Conservation (phyloP, 2,888 invertebrate species). For the Hypomecis punctinalis region DNA sequence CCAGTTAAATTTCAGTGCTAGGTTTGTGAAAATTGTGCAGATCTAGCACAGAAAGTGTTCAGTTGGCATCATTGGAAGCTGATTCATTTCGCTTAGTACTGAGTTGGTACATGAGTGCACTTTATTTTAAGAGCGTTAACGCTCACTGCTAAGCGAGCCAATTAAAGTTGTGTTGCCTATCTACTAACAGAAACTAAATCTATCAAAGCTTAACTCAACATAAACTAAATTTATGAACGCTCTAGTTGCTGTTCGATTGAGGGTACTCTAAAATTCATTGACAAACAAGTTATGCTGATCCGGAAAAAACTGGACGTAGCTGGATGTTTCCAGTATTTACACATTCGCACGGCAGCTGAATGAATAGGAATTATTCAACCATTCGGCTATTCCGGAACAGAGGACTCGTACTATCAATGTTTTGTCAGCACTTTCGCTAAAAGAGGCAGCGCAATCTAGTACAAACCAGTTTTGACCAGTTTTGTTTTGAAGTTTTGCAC, state of each 20-base stretch:
- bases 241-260: neutral
- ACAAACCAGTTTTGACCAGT: conserved; percentile 6
- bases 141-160: too few species aligned
- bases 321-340: conserved; percentile 27
- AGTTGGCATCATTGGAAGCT: too few species aligned
- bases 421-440: conserved; percentile 26
- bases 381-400: conserved; percentile 15
- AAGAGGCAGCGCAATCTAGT: conserved; percentile 14
- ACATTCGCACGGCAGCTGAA: conserved; percentile 16
- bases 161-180: too few species aligned
- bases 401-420: conserved; percentile 20
- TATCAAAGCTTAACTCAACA: too few species aligned
- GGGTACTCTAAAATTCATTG: conserved; percentile 20
- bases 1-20: too few species aligned
- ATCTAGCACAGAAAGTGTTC: too few species aligned
- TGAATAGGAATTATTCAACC: conserved; percentile 28
- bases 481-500: conserved; percentile 16
- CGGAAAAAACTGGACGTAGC: conserved; percentile 19
- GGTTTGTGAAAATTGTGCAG: too few species aligned
- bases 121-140: too few species aligned
- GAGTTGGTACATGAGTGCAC: too few species aligned
- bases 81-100: too few species aligned
- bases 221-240: neutral
- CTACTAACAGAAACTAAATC: too few species aligned
- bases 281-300: conserved; percentile 23